Base-by-base conservation (phyloP, 2,888 invertebrate species). In the Orthosia gothica region DNA sequence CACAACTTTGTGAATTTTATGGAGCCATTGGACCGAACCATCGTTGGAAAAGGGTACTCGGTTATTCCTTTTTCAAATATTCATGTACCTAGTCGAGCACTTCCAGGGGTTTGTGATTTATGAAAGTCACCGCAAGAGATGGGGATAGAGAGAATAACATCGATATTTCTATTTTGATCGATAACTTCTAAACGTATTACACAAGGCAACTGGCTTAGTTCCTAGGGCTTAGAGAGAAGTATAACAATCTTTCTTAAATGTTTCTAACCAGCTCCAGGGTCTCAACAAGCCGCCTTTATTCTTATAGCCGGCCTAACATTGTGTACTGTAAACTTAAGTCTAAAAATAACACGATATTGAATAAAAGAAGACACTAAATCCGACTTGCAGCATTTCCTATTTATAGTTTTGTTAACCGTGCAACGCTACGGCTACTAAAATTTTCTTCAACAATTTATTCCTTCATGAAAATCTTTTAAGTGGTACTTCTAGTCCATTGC, bases 381-480 rank as follows among this genome's bases (percentile, higher is more conserved):
- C 50, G 26, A 57, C 59, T 68, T 23, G 18, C 23, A 65, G n/a
- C 20, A 70, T 26, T 49, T 23, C 15, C 26, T 20, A 62, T 79
- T 70, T 74, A 66, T 61, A 50, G 45, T 65, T 74, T 57, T 50
- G 23, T 67, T 70, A 58, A 16, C 23, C 26, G 11, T 64, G 40
- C 15, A n/a, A n/a, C 32, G 45, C 23, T 72, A 40, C 54, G 20
- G 69, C 23, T 26, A 47, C 57, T 64, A 47, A 66, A 58, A 81
- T 45, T 58, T 50, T 71, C 32, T 67, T 71, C 15, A 47, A 54
- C 20, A 47, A 63, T 76, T 71, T 70, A 69, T 69, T 71, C 59
- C 55, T 50, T 54, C 47, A 62, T 81, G 68, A 47, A 47, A 68
- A 75, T 61, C 54, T 71, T 65, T 71, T 62, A 71, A 76, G 57